Conservation (phyloP, 2,797 vertebrate species). For the Squalus acanthias region DNA sequence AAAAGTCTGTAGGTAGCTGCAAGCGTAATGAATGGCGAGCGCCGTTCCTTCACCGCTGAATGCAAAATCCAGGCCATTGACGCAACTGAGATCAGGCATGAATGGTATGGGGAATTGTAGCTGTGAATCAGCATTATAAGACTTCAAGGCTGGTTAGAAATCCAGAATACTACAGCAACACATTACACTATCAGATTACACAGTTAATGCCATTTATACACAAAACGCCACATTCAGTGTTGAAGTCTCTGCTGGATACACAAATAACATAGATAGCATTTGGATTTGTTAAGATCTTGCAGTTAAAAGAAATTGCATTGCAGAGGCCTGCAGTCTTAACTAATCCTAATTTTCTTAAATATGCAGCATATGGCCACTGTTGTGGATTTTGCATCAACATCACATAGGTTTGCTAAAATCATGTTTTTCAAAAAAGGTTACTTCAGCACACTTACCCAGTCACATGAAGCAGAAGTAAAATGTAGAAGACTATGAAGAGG, state of each 20-base stretch:
- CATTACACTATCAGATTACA: background rate
- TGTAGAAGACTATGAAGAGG: constrained; percentile 93
- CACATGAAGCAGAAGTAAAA: constrained; percentile 85
- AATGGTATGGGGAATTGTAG: background rate
- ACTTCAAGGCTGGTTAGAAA: background rate
- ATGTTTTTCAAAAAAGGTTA: background rate
- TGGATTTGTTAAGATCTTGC: background rate
- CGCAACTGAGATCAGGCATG: background rate
- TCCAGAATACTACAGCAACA: background rate
- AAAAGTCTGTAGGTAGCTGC: no score
- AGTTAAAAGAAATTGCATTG: background rate
- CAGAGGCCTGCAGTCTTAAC: background rate
- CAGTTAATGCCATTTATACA: background rate
- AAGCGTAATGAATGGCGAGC: no score
- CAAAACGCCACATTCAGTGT: background rate
- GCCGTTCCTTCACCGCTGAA: no score
- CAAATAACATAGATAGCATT: background rate
- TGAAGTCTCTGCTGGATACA: background rate
- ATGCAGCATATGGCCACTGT: background rate
- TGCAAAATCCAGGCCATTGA: no score
- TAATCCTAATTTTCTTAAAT: background rate
- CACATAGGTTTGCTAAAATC: background rate
- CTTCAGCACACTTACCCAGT: constrained; percentile 72
- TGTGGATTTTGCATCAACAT: background rate
- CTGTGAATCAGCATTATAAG: background rate